Base-by-base conservation (phyloP, 1,140 invertebrate genomes). In the Drosophila biarmipes region DNA sequence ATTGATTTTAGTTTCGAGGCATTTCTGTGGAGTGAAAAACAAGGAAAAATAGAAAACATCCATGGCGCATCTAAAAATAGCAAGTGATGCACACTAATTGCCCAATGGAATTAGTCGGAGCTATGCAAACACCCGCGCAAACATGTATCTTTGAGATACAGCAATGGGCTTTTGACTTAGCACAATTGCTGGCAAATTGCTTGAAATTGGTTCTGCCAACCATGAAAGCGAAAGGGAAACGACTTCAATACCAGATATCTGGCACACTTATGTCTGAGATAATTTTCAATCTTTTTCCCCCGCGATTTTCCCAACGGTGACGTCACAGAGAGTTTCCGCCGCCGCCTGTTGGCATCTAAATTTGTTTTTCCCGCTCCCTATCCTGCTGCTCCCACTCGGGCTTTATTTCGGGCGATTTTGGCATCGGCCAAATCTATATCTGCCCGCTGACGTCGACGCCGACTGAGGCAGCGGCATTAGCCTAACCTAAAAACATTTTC, bases 331-430 rank as follows among this genome's bases (percentile, higher is more conserved):
- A 45, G 64, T 68, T 86, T 86, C 82, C 82, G 82, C 63, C 37
- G 51, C 31, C 37, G 34, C 58, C 71, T 73, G 78, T 54, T 72
- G 64, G 73, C 54, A 76, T 71, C 59, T 85, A 79, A 67, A 72
- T 79, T 52, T 53, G 81, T 54, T 66, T 67, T 75, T 40, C 40
- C 31, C 63, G 31, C 40, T 42, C 66, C 63, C 27, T n/a, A 17
- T 10, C 29, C 29, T 6, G 7, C 51, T 19, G 24, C 42, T 27
- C 49, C 81, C 63, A 80, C 73, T 69, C 63, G 78, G 74, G 49
- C 46, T 72, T 87, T 86, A 86, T 86, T 86, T 86, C 68, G 40
- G 84, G 82, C 75, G 78, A 86, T 87, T 86, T 78, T 87, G 66
- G 82, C 84, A 86, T 79, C 61, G 64, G 45, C 12, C 49, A 38